Percentiles rank a stretch among this genome's conserved stretches.
phyloP scores from a whole-genome alignment of 1,140 invertebrate genomes.

The Drosophila virilis region DNA sequence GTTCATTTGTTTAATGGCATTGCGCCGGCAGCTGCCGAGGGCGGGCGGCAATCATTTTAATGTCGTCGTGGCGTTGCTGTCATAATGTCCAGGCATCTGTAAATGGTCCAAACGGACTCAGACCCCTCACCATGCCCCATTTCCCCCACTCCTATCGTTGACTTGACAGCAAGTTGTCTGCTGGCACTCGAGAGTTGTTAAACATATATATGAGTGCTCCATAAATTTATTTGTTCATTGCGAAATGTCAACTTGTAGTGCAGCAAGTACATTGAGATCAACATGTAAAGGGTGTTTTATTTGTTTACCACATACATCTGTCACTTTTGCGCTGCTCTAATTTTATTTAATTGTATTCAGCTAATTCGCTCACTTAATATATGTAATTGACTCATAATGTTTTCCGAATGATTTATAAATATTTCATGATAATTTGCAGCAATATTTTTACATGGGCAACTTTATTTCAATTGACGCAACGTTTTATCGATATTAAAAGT shows the following conservation, averaged over 20 bases:
- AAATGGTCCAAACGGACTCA: background rate
- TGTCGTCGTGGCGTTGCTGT: constrained; percentile 39
- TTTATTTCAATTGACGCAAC: constrained; percentile 27
- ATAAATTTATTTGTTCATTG: constrained; percentile 33
- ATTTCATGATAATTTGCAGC: constrained; percentile 30
- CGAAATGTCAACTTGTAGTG: constrained; percentile 23
- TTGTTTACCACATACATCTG: background rate
- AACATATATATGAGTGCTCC: constrained; percentile 23
- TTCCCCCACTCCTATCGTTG: background rate
- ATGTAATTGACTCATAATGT: constrained; percentile 26
- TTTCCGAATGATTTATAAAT: constrained; percentile 18
- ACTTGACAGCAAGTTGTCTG: constrained; percentile 17
- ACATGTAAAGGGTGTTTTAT: background rate
- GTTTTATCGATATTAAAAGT: constrained; percentile 17
- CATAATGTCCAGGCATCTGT: constrained; percentile 16
- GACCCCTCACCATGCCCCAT: background rate
- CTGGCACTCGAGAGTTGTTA: constrained; percentile 14
- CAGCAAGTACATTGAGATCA: background rate
- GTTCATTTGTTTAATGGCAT: constrained; percentile 76
- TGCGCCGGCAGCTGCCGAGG: constrained; percentile 12
- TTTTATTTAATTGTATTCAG: constrained; percentile 30
- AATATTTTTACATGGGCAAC: constrained; percentile 8
- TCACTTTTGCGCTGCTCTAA: constrained; percentile 2
- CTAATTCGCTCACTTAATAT: constrained; percentile 8
- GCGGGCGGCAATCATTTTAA: constrained; percentile 53